Percentiles rank a stretch among this genome's conserved stretches.
Conservation (phyloP, 1,140 invertebrate species). For the Drosophila littoralis region DNA sequence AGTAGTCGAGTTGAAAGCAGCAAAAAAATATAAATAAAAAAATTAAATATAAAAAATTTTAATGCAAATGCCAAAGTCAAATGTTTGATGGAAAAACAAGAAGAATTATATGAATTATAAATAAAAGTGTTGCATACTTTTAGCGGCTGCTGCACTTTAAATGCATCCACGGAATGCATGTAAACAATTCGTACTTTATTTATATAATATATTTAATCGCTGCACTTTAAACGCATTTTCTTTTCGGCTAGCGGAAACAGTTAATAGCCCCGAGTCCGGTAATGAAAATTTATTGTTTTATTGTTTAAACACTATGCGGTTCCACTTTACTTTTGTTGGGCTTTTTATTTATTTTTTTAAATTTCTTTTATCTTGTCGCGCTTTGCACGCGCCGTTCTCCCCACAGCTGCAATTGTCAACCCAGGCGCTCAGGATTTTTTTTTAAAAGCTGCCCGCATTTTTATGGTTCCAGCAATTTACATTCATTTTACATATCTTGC, state of each 20-base stretch:
- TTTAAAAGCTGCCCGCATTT: slow-evolving; percentile 61
- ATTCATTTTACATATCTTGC: slow-evolving; percentile 65
- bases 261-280: slow-evolving; percentile 76
- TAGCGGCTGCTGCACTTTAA: slow-evolving; percentile 60
- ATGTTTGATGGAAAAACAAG: slow-evolving; percentile 39
- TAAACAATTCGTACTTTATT: slow-evolving; percentile 53
- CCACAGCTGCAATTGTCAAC: slow-evolving; percentile 36
- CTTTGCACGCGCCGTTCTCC: slow-evolving; percentile 11
- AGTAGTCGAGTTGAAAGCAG: neutral
- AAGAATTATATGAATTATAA: slow-evolving; percentile 19
- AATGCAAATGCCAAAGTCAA: slow-evolving; percentile 75
- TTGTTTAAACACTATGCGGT: slow-evolving; percentile 67
- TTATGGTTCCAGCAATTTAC: slow-evolving; percentile 72
- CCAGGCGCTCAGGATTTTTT: slow-evolving; percentile 31
- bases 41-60: slow-evolving; percentile 45
- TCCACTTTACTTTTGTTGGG: neutral
- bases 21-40: neutral
- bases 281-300: slow-evolving; percentile 82
- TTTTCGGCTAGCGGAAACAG: slow-evolving; percentile 62
- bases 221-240: slow-evolving; percentile 50
- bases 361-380: slow-evolving; percentile 40
- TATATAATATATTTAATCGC: slow-evolving; percentile 39
- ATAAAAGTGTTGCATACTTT: slow-evolving; percentile 55
- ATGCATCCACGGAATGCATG: slow-evolving; percentile 15
- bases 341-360: slow-evolving; percentile 21